Percentiles rank a stretch among this genome's conserved stretches.
Conservation (phyloP, 1,140 invertebrate genomes). For the Lucilia sericata region DNA sequence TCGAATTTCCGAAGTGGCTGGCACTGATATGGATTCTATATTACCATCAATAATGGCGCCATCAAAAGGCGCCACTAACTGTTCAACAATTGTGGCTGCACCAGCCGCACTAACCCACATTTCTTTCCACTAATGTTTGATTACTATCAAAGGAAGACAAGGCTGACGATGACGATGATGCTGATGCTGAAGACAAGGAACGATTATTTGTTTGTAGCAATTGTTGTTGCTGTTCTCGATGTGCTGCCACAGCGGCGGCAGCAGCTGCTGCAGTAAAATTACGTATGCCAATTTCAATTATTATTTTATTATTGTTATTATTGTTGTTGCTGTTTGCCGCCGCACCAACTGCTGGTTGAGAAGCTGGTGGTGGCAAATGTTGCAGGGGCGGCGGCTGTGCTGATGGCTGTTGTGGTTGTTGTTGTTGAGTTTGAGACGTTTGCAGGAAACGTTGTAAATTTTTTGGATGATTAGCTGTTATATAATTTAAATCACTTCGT, state of each 20-base stretch:
- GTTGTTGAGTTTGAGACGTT: conserved; percentile 36
- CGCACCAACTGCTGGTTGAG: neutral
- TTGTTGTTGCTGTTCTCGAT: neutral
- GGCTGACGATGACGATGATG: neutral
- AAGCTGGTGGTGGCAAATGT: conserved; percentile 37
- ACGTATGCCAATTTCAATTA: conserved; percentile 61
- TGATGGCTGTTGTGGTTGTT: conserved; percentile 45
- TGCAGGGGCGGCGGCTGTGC: conserved; percentile 7
- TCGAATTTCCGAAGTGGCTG: conserved; percentile 50
- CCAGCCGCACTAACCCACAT: neutral
- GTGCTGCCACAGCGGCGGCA: neutral
- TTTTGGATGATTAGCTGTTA: conserved; percentile 62
- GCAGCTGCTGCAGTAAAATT: conserved; percentile 42
- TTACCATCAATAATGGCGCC: conserved; percentile 54
- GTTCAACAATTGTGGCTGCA: conserved; percentile 49
- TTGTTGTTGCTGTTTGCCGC: neutral
- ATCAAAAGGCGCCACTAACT: conserved; percentile 56
- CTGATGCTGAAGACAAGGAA: conserved; percentile 40
- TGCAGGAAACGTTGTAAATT: conserved; percentile 57
- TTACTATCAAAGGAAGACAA: conserved; percentile 31
- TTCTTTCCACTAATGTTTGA: neutral
- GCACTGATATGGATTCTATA: conserved; percentile 65
- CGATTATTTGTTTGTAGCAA: conserved; percentile 45
- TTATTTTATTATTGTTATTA: conserved; percentile 61
- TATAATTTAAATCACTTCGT: conserved; percentile 64